Conservation (phyloP, 2,113 vertebrate genomes). For the Apteryx mantelli region DNA sequence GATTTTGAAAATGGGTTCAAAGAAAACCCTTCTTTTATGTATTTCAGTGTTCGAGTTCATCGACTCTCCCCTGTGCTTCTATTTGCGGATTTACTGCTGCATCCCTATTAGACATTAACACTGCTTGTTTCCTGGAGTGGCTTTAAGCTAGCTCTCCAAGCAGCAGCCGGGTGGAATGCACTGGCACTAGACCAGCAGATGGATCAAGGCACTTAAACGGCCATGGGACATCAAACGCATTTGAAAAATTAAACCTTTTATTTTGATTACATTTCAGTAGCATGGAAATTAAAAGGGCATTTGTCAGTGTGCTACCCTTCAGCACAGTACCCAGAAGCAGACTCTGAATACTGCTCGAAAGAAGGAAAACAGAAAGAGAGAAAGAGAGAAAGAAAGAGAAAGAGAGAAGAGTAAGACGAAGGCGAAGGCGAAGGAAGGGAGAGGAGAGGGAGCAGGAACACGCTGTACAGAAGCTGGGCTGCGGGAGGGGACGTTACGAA, state of each 20-base stretch:
- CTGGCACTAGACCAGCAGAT: background rate
- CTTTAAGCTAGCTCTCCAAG: background rate
- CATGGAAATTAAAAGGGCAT: conserved; percentile 3
- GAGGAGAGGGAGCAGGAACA: no score
- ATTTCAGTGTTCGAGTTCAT: accelerated
- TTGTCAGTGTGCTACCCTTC: background rate
- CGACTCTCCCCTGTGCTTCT: background rate
- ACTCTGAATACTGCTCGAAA: accelerated
- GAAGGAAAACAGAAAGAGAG: background rate
- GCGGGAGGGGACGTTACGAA: background rate
- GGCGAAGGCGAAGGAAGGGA: no score
- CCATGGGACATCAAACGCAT: background rate
- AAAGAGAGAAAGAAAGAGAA: background rate
- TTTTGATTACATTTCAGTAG: background rate
- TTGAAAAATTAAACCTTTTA: conserved; percentile 29
- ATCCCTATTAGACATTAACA: background rate
- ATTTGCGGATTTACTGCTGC: background rate
- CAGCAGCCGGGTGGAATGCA: background rate
- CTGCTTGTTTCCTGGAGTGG: background rate
- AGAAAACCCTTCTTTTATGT: background rate
- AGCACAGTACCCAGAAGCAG: background rate
- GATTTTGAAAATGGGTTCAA: background rate
- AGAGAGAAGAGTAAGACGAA: no score
- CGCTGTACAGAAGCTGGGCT: background rate
- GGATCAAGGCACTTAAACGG: background rate